Evolutionary conservation across 2,888 invertebrate species (phyloP).

Genomic region (Ernsta delagoae): DNA sequence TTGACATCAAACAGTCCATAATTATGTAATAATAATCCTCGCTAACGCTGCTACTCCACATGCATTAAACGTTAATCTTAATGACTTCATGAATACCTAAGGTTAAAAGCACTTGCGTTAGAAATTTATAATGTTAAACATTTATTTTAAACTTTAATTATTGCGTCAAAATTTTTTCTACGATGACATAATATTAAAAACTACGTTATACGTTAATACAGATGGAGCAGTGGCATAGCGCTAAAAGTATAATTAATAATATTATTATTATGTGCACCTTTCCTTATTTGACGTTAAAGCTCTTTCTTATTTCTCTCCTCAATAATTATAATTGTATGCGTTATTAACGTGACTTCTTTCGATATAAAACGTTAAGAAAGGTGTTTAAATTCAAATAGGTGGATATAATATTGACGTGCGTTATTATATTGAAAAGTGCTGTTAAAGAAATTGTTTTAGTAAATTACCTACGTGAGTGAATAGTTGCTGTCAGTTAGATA

Average conservation of each 20-base stretch:
- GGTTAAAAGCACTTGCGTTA: no score
- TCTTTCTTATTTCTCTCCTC: no score
- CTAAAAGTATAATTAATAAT: neutral
- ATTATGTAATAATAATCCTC: no score
- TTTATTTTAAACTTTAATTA: neutral
- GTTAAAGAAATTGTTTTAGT: conserved; percentile 47
- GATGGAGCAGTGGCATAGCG: neutral
- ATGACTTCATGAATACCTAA: no score
- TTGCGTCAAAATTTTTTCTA: neutral
- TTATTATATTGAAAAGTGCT: conserved; percentile 65
- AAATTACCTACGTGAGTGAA: conserved; percentile 46
- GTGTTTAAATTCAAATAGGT: neutral
- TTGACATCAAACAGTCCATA: no score
- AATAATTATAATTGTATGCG: no score
- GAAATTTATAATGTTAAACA: no score
- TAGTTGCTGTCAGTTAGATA: conserved; percentile 51
- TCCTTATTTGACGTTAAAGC: no score
- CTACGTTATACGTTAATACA: neutral
- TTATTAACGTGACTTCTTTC: neutral
- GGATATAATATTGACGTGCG: conserved; percentile 41
- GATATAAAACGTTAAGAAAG: neutral
- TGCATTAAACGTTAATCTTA: no score
- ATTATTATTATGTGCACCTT: no score
- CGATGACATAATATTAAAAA: neutral
- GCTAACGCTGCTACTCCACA: no score